Percentiles rank a stretch among this genome's conserved stretches.
Evolutionary conservation across 2,888 invertebrate genomes (phyloP).

Genomic region (Cephonodes hylas): DNA sequence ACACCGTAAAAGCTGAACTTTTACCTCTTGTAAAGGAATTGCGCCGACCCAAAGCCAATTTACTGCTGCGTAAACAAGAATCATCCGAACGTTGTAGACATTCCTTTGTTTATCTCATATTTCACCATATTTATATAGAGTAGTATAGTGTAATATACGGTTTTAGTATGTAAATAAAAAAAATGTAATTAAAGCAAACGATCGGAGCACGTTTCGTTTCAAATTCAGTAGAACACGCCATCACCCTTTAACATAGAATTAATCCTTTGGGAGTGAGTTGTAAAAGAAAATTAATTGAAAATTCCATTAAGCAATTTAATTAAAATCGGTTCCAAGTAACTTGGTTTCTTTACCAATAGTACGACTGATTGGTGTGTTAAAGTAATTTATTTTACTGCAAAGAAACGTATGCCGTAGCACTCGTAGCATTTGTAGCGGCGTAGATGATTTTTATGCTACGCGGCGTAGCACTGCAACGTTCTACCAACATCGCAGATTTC

Average conservation of each 20-base stretch:
- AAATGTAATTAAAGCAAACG: neutral
- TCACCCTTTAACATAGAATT: neutral
- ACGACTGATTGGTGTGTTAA: neutral
- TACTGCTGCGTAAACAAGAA: neutral
- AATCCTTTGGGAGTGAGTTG: neutral
- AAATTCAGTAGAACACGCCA: neutral
- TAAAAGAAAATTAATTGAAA: neutral
- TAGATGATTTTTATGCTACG: neutral
- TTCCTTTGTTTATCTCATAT: neutral
- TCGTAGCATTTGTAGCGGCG: neutral
- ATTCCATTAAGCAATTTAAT: constrained; percentile 2
- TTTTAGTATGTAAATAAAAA: neutral
- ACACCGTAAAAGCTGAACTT: neutral
- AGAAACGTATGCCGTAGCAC: neutral
- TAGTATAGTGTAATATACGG: too few species aligned
- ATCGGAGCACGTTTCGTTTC: neutral
- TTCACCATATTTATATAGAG: neutral
- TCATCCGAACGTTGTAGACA: neutral
- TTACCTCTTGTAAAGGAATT: neutral
- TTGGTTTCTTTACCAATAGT: neutral
- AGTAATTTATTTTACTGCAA: too few species aligned
- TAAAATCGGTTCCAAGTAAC: neutral
- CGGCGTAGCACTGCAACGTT: neutral
- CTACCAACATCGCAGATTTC: neutral
- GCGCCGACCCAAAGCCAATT: neutral